Percentiles rank a stretch among this genome's conserved stretches.
Conservation (phyloP, 1,140 invertebrate genomes). For the Lordiphosa clarofinis region DNA sequence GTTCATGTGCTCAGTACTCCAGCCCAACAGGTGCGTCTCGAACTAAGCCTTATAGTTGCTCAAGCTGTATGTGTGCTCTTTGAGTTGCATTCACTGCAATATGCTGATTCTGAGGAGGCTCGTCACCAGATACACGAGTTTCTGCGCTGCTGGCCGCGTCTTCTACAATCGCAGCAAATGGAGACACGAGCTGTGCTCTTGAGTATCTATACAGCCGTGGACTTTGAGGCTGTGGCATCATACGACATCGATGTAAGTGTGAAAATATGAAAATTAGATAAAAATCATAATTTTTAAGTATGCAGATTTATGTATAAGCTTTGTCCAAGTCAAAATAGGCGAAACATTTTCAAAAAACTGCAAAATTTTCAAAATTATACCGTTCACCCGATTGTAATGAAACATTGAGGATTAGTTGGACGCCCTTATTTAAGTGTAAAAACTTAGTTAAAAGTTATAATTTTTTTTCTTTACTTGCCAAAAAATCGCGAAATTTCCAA, state of each 20-base stretch:
- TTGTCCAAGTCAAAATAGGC: too few species aligned
- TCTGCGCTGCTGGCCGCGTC: constrained; percentile 23
- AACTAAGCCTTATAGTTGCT: constrained; percentile 37
- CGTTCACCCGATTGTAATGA: too few species aligned
- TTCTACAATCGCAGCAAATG: constrained; percentile 4
- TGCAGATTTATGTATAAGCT: too few species aligned
- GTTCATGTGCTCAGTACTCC: constrained; percentile 3
- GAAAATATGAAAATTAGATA: too few species aligned
- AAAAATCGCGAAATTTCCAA: too few species aligned
- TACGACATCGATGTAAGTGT: constrained; percentile 16
- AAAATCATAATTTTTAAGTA: too few species aligned
- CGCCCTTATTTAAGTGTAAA: too few species aligned
- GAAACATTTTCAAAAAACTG: too few species aligned
- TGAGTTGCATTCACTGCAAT: constrained; percentile 22
- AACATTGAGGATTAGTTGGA: too few species aligned
- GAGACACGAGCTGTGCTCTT: constrained; percentile 27
- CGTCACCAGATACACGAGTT: constrained; percentile 27
- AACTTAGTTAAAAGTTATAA: too few species aligned
- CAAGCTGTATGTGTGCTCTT: constrained; percentile 36
- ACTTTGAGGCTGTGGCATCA: constrained; percentile 21
- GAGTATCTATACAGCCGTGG: constrained; percentile 31
- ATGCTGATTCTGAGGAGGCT: constrained; percentile 1
- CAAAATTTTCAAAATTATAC: too few species aligned
- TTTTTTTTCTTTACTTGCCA: too few species aligned
- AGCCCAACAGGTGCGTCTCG: constrained; percentile 8